Conservation (phyloP, 1,140 invertebrate genomes). For the Trichonephila clavipes region DNA sequence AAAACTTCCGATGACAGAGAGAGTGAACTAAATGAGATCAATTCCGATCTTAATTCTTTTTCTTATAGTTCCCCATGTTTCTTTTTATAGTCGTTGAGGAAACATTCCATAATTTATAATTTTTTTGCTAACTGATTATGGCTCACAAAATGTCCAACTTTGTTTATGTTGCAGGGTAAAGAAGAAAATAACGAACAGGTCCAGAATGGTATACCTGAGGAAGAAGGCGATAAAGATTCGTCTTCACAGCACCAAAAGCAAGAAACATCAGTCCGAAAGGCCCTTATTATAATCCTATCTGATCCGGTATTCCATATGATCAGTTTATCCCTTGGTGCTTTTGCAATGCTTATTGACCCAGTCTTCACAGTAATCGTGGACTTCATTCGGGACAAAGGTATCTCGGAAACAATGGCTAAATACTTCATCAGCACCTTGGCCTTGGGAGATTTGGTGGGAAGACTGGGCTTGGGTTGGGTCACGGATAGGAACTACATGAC, state of each 20-base stretch:
- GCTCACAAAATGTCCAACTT: too few relatives aligned
- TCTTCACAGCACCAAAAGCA: background rate
- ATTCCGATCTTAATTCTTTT: too few relatives aligned
- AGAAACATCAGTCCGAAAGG: conserved; percentile 15
- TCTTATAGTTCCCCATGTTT: too few relatives aligned
- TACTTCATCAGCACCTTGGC: conserved; percentile 65
- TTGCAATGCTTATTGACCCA: conserved; percentile 48
- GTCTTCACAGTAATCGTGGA: conserved; percentile 62
- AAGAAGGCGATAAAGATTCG: background rate
- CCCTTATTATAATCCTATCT: background rate
- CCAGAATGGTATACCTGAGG: too few relatives aligned
- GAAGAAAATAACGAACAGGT: too few relatives aligned
- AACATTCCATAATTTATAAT: too few relatives aligned
- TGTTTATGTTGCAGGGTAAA: too few relatives aligned
- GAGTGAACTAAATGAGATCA: too few relatives aligned
- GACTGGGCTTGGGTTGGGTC: conserved; percentile 60
- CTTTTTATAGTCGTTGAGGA: too few relatives aligned
- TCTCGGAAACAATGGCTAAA: conserved; percentile 45
- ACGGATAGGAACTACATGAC: conserved; percentile 49
- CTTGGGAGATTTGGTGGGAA: conserved; percentile 48
- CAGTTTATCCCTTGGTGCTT: conserved; percentile 40
- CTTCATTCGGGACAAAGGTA: conserved; percentile 68
- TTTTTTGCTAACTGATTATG: too few relatives aligned
- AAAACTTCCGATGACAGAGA: too few relatives aligned
- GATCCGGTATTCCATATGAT: conserved; percentile 74